Conservation (phyloP, 2,797 vertebrate species). For the Takifugu rubripes region DNA sequence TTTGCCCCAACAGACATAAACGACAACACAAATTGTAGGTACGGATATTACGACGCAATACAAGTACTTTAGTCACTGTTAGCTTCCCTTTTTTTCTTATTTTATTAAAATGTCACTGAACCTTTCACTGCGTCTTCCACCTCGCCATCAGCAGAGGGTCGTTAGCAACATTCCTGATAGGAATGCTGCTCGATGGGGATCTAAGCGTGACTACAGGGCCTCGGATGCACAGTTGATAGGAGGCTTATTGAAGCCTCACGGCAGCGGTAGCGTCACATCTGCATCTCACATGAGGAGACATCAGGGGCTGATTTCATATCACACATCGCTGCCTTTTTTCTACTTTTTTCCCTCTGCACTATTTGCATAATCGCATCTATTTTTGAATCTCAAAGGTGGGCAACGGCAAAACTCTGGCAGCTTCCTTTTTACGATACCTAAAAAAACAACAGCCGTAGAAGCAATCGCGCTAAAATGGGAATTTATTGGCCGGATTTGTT, state of each 20-base stretch:
- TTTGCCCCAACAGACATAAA: no score
- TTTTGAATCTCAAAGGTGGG: slow-evolving; percentile 4
- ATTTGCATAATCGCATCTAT: slow-evolving; percentile 18
- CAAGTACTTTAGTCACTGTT: no score
- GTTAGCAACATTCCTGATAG: slow-evolving; percentile 15
- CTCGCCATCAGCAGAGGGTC: slow-evolving; percentile 7
- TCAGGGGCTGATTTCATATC: slow-evolving; percentile 22
- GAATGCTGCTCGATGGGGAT: slow-evolving; percentile 17
- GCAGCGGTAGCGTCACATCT: no score
- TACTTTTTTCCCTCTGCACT: background rate
- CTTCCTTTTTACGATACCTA: background rate
- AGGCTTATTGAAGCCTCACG: background rate
- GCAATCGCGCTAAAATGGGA: no score
- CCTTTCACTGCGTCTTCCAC: slow-evolving; percentile 2
- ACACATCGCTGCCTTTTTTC: slow-evolving; percentile 8
- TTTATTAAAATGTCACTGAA: no score
- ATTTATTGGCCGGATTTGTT: no score
- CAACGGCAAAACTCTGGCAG: background rate
- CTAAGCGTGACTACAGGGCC: background rate
- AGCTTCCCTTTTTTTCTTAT: no score
- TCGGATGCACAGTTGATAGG: background rate
- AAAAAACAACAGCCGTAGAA: no score
- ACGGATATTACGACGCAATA: no score
- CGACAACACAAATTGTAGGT: no score
- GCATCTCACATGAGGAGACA: slow-evolving; percentile 21